Evolutionary conservation across 1,140 invertebrate species (phyloP), one percentile per base, ranked within the genome.

Genomic region (Tribolium castaneum): DNA sequence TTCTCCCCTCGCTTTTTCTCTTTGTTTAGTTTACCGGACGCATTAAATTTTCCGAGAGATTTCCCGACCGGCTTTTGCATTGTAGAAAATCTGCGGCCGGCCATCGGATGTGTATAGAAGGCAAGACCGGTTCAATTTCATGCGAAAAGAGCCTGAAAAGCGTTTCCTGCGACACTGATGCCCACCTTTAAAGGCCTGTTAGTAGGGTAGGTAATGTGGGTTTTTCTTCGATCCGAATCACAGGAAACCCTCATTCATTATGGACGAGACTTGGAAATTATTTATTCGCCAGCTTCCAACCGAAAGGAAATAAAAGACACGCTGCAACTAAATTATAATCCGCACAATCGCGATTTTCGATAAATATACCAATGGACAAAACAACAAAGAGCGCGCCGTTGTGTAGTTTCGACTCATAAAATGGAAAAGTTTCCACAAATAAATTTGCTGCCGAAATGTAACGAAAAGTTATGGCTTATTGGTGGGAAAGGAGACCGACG

Each of bases 171-270:
- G 30, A 66, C 59, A 66, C 56, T 25, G 56, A 62, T 62, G 56
- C 22, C 54, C 22, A 62, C 59, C 56, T 62, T 62, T 62, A 62
- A 62, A 62, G 25, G 19, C 19, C 56, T 62, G 56, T 66, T 66
- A 66, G 59, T 30, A 66, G 59, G n/a, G 59, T 35, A n/a, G n/a
- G 59, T 66, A 66, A 66, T 35, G 30, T 66, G 30, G 59, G 59
- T 34, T 66, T 66, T 66, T 66, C 30, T 35, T 66, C 25, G 25
- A 66, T 62, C 56, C 59, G 59, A 66, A 66, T 66, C 59, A 66
- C 59, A 19, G 59, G 59, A 66, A 35, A 66, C 59, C 30, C 59
- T 66, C 30, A 66, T 66, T 66, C 30, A 35, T 66, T 66, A 66
- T 66, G 25, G n/a, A 66, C 30, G 59, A 66, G 3, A 12, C 59